Evolutionary conservation across 2,113 vertebrate species (phyloP).

Genomic region (Garra rufa): DNA sequence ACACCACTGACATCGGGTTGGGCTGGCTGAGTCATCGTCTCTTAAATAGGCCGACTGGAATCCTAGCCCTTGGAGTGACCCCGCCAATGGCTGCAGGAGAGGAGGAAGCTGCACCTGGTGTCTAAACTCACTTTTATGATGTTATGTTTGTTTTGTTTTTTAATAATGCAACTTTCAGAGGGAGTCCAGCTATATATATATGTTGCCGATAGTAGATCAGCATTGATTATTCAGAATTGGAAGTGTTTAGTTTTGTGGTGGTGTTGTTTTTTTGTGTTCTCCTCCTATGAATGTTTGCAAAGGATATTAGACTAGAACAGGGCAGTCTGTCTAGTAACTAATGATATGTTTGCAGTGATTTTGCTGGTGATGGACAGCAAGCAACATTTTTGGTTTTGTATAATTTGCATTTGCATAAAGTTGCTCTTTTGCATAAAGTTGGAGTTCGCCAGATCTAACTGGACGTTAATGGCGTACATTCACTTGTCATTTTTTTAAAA

Average conservation of each 20-base stretch:
- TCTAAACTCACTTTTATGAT: constrained; percentile 46
- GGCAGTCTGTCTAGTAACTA: background rate
- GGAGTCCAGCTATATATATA: background rate
- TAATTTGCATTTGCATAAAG: no score
- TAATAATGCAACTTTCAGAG: constrained; percentile 1
- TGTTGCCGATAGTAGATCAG: background rate
- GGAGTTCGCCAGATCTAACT: background rate
- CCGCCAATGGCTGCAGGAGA: constrained; percentile 54
- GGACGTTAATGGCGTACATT: background rate
- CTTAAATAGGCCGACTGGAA: constrained; percentile 64
- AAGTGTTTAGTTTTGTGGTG: background rate
- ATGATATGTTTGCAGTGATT: background rate
- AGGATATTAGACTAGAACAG: background rate
- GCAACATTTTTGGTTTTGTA: no score
- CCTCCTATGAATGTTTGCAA: background rate
- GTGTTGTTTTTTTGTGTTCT: background rate
- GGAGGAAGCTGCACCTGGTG: constrained; percentile 62
- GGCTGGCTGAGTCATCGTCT: constrained; percentile 67
- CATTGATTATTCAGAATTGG: background rate
- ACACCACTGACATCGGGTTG: constrained; percentile 54
- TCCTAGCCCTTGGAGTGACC: constrained; percentile 61
- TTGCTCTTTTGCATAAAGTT: background rate
- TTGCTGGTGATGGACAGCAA: background rate
- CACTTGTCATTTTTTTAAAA: background rate
- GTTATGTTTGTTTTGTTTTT: constrained; percentile 41